Conservation (phyloP, 2,797 vertebrate species). For the Lagocephalus sceleratus region DNA sequence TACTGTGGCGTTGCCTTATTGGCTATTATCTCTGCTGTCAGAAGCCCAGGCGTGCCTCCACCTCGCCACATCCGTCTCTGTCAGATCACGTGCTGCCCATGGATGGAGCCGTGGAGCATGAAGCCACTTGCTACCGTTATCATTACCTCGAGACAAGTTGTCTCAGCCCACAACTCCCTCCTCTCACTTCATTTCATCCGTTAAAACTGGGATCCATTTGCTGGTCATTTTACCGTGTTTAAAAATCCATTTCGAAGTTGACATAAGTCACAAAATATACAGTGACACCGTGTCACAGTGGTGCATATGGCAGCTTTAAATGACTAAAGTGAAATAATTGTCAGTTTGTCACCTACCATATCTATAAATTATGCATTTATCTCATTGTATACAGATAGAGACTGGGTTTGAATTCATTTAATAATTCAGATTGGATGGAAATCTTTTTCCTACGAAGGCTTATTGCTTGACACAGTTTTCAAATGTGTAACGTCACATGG, state of each 20-base stretch:
- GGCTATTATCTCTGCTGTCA: conserved; percentile 92
- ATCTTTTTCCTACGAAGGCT: neutral
- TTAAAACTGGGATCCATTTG: too few species aligned
- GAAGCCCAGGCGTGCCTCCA: conserved; percentile 48
- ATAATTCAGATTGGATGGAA: conserved; percentile 7
- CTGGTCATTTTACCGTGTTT: neutral
- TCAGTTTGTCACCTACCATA: neutral
- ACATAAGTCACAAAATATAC: neutral
- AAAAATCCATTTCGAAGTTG: neutral
- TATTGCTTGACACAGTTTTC: conserved; percentile 37
- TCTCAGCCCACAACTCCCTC: conserved; percentile 16
- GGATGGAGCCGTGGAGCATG: conserved; percentile 42
- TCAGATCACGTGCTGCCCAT: conserved; percentile 52
- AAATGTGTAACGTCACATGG: conserved; percentile 24
- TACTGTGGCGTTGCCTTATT: conserved; percentile 86
- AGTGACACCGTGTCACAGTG: neutral
- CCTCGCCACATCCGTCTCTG: conserved; percentile 64
- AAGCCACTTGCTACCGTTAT: conserved; percentile 39
- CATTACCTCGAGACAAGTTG: conserved; percentile 37
- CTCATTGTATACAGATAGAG: neutral
- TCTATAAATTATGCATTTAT: neutral
- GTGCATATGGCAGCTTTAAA: neutral
- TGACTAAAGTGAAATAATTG: neutral
- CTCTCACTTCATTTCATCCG: conserved; percentile 9
- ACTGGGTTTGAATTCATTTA: conserved; percentile 2